Evolutionary conservation across 1,140 invertebrate genomes (phyloP).

Genomic region (Episyrphus balteatus): DNA sequence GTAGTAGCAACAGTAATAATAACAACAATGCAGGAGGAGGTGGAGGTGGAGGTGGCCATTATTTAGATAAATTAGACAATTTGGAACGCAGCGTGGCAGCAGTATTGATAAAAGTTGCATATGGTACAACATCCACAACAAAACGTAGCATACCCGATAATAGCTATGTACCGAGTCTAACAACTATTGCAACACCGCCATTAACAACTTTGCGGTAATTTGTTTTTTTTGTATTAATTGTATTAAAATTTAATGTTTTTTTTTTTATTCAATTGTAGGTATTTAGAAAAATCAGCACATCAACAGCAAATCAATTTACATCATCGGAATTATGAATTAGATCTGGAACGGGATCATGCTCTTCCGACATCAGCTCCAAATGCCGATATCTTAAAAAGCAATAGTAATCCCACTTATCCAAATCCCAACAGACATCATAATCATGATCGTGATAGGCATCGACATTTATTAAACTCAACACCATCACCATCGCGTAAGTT

Average conservation of each 20-base stretch:
- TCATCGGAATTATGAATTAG: constrained; percentile 45
- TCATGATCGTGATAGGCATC: constrained; percentile 24
- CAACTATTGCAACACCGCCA: constrained; percentile 48
- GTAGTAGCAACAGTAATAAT: constrained; percentile 6
- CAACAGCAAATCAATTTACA: constrained; percentile 17
- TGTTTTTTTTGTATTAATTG: neutral
- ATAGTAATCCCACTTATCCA: constrained; percentile 55
- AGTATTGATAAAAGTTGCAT: constrained; percentile 55
- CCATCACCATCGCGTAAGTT: constrained; percentile 37
- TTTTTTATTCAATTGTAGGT: constrained; percentile 10
- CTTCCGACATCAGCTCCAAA: constrained; percentile 57
- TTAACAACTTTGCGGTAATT: constrained; percentile 42
- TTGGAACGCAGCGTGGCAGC: constrained; percentile 52
- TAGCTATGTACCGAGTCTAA: constrained; percentile 45
- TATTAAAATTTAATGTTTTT: constrained; percentile 1
- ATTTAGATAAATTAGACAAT: constrained; percentile 34
- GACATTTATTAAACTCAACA: constrained; percentile 29
- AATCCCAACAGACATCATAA: constrained; percentile 45
- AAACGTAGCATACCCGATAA: constrained; percentile 54
- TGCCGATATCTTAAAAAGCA: constrained; percentile 57
- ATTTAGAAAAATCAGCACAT: constrained; percentile 20
- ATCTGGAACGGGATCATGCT: constrained; percentile 54
- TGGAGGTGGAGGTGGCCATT: constrained; percentile 12
- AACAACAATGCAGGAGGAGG: constrained; percentile 10
- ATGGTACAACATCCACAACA: constrained; percentile 48